phyloP scores from a whole-genome alignment of 1,140 invertebrate genomes.

The Sitophilus oryzae region DNA sequence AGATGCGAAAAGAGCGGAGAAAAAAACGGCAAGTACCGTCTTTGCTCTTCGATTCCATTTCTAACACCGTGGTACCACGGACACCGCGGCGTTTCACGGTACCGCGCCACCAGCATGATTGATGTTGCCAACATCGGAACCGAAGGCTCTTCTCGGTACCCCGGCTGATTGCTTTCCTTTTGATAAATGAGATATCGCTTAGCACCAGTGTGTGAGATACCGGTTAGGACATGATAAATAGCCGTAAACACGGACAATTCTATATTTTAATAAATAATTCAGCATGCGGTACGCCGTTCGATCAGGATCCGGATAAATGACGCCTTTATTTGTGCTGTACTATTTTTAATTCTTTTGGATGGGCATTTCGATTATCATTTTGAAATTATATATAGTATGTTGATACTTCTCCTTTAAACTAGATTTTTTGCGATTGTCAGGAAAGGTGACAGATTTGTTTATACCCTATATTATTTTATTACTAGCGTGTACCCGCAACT shows the following conservation, averaged over 20 bases:
- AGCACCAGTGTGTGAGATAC: not conserved
- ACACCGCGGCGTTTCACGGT: not conserved
- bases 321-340: not conserved
- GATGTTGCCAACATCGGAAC: slow-evolving; percentile 1
- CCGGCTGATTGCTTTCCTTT: not conserved
- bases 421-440: no score
- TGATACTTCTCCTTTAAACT: no score
- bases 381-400: no score
- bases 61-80: not conserved
- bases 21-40: no score
- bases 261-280: slow-evolving; percentile 8
- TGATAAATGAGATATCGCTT: not conserved
- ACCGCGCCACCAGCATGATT: not conserved
- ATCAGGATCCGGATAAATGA: not conserved
- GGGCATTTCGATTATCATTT: no score
- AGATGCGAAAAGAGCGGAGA: no score
- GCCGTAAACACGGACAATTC: slow-evolving; percentile 1
- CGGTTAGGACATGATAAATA: not conserved
- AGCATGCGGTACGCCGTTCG: slow-evolving; percentile 1
- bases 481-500: no score
- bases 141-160: slow-evolving; percentile 1
- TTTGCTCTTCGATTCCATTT: not conserved
- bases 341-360: not conserved
- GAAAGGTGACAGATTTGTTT: no score
- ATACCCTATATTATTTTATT: no score